Base-by-base conservation (phyloP, 2,113 vertebrate genomes). In the Laterallus jamaicensis region DNA sequence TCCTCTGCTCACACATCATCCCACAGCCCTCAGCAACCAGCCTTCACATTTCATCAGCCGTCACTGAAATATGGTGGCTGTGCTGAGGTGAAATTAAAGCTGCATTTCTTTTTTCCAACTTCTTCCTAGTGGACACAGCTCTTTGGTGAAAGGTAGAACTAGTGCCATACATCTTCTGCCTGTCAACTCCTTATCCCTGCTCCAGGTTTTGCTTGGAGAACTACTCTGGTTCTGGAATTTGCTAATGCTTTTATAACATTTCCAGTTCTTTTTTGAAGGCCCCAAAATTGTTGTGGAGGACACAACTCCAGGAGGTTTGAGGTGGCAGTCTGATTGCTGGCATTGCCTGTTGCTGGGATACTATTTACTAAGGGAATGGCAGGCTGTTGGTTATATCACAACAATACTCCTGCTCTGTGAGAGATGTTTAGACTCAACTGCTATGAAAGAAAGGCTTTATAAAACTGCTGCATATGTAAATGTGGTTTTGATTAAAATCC, bases 1-100 rank as follows among this genome's bases (percentile, higher is more conserved):
- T 12, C 40, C 42, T 68, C 49, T 1, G 0, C 54, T 73, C n/a
- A 6, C 42, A n/a, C 37, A 6, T 32, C 3, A 0, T 28, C 39
- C 39, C 4, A 37, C 6, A 25, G 14, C 8, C 7, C 16, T 28
- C 28, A 52, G 44, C 21, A 66, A 18, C 4, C 52, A 75, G 11
- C 31, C 44, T 73, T 52, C 64, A 18, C 28, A 86, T 31, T 64
- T 60, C 49, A 35, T 32, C 59, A 52, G 21, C 39, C 37, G 3
- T 58, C 50, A 66, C 64, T 32, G 40, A 74, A 66, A 66, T 62
- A 67, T 0, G 0, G 55, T 18, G 15, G 31, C 49, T 63, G 10
- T 18, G 42, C 25, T 50, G 29, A 5, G 14, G 14, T 55, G 44
- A 37, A 76, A 78, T 40, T 75, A 85, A 62, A n/a, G 31, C 24